Percentiles rank a stretch among this genome's conserved stretches.
Conservation (phyloP, 2,797 vertebrate species). For the Botia kubotai region DNA sequence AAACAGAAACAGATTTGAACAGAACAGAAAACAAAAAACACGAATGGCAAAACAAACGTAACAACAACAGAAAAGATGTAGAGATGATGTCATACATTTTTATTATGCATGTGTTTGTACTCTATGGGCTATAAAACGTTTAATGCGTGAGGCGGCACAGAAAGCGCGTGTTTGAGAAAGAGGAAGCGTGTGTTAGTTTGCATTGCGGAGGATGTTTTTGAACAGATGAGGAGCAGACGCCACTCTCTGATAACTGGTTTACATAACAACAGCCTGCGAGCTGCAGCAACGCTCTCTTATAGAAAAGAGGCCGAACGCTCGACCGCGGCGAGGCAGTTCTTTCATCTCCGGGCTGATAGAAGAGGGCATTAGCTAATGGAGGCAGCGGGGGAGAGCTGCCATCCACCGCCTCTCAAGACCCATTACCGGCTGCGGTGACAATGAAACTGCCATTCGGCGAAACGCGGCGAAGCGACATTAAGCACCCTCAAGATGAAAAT, state of each 20-base stretch:
- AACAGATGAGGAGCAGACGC: conserved; percentile 29
- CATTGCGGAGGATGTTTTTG: conserved; percentile 36
- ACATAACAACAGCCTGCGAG: conserved; percentile 57
- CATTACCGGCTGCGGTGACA: conserved; percentile 75
- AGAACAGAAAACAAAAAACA: conserved; percentile 28
- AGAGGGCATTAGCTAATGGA: conserved; percentile 86
- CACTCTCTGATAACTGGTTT: conserved; percentile 68
- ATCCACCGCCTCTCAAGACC: conserved; percentile 78
- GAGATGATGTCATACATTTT: not conserved
- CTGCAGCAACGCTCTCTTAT: conserved; percentile 27
- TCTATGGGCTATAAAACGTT: not conserved
- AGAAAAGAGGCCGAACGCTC: conserved; percentile 51
- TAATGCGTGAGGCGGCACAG: not conserved
- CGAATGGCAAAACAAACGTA: conserved; percentile 24
- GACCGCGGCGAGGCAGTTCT: conserved; percentile 56
- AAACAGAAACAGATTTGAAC: conserved; percentile 18
- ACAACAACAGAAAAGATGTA: not conserved
- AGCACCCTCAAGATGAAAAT: conserved; percentile 86
- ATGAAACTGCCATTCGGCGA: conserved; percentile 74
- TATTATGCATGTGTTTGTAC: conserved; percentile 25
- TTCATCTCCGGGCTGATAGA: conserved; percentile 73
- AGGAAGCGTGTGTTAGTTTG: not conserved
- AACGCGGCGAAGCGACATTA: conserved; percentile 73
- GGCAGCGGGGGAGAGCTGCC: conserved; percentile 69
- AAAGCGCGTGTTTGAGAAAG: conserved; percentile 3